Base-by-base conservation (phyloP, 2,113 vertebrate species). In the Limnothrissa miodon region DNA sequence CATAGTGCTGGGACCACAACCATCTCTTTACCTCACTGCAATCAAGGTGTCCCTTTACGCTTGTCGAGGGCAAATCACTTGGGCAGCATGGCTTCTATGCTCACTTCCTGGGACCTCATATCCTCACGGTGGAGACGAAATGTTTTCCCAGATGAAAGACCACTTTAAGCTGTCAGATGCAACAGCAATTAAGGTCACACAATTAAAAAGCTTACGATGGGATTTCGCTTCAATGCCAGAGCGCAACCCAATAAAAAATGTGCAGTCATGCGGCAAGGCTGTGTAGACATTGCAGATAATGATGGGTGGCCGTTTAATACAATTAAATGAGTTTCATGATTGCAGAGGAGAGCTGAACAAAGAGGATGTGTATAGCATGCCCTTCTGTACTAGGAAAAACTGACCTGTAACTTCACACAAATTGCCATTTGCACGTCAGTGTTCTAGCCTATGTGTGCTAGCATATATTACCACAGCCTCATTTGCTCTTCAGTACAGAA, bases 161-260 rank as follows among this genome's bases (percentile, higher is more conserved):
- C 70, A 36, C n/a, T 42, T 79, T 88, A 85, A 84, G 80, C 82
- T 66, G 48, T 85, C 80, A 82, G 87, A 85, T 84, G 79, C 83
- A 86, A 85, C 87, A 82, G 84, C 86, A 88, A 88, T 87, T 87
- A 87, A 74, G 70, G 80, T 80, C 78, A 51, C 83, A 81, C 87
- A 87, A 85, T 87, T 88, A 88, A 86, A 87, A 83, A 81, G 82
- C 87, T 85, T 84, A 84, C 83, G 80, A 45, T 85, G 82, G 85
- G 83, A 85, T 88, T 82, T 84, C 70, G 85, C 81, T 85, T 84
- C 83, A 39, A n/a, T 82, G 56, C 81, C 66, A 45, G 70, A 81
- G 74, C 70, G 51, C 48, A 17, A 70, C 81, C 83, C 78, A 81
- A 87, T 85, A 82, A 88, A 84, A 81, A 53, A 45, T 59, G 78